Conservation (phyloP, 2,888 invertebrate genomes). For the Chrysina gloriosa region DNA sequence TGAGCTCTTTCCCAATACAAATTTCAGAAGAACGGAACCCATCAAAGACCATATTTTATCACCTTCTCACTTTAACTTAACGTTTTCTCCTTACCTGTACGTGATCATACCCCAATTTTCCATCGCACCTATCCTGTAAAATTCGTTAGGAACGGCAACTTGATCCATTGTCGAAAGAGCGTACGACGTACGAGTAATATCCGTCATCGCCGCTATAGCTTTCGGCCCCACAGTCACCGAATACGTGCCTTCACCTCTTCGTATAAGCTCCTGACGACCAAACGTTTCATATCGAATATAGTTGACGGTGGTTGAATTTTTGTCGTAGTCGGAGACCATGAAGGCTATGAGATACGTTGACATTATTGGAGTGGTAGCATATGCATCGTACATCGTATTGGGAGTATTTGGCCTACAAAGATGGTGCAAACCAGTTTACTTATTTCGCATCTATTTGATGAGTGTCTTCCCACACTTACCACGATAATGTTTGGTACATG, state of each 20-base stretch:
- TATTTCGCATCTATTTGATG: no score
- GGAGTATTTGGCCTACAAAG: constrained; percentile 54
- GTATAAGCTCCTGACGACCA: constrained; percentile 54
- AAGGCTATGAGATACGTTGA: constrained; percentile 86
- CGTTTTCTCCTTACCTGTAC: constrained; percentile 34
- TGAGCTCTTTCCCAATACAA: no score
- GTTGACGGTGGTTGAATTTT: no score
- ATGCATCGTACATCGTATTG: not conserved
- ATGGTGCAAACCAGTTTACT: no score
- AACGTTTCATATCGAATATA: not conserved
- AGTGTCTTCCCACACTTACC: no score
- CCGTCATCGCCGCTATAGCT: constrained; percentile 66
- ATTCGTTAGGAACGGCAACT: constrained; percentile 79
- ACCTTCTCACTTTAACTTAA: no score
- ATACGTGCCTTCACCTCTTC: constrained; percentile 53
- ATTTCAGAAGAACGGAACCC: no score
- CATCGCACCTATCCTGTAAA: constrained; percentile 87
- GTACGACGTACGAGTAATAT: constrained; percentile 69
- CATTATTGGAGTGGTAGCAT: constrained; percentile 65
- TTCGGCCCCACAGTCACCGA: constrained; percentile 63
- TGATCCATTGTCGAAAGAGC: constrained; percentile 76
- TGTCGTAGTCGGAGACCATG: constrained; percentile 74
- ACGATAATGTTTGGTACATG: no score
- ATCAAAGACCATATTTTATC: no score
- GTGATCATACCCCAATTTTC: constrained; percentile 90